Base-by-base conservation (phyloP, 1,140 invertebrate genomes). In the Aphelenchoides besseyi region DNA sequence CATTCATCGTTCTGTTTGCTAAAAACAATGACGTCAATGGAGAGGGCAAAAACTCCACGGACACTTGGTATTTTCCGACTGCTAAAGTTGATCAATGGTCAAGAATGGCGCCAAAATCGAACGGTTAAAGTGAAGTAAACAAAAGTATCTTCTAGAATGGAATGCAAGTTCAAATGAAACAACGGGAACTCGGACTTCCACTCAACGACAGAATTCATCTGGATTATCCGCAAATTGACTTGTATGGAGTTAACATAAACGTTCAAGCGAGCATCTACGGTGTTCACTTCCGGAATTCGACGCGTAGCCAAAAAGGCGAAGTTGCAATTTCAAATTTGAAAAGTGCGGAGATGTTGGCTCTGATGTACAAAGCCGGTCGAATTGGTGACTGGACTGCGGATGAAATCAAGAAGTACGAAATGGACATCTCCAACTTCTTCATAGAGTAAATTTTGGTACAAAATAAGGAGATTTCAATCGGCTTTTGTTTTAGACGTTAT, bases 231-330 rank as follows among this genome's bases (percentile, higher is more conserved):
- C 69, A 71, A n/a, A 68, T 63, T 26, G 69, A 69, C 1, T 55
- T 82, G 26, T 81, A 72, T 35, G 81, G 80, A 9, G 62, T 63
- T 28, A 71, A 73, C 16, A 68, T 82, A 18, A 76, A 68, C 30
- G 35, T 82, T 5, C 80, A 82, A 64, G 76, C 74, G 9, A 82
- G 74, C 62, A 82, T 82, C 63, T 84, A 76, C 41, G 81, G 82
- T 18, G 69, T 84, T 55, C 70, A 80, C 12, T 75, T 77, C n/a
- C n/a, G n/a, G 18, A 62, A 77, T 18, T 52, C 59, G 23, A 79
- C 59, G 41, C 12, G 12, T 23, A 23, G 23, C 41, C 26, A 59
- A 33, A 33, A 28, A 8, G 55, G 55, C 55, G 18, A 5, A 33
- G 12, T 8, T 8, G 18, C 5, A 5, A 18, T 18, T 8, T 29